Evolutionary conservation across 2,888 invertebrate species (phyloP).

Genomic region (Ochlodes sylvanus): DNA sequence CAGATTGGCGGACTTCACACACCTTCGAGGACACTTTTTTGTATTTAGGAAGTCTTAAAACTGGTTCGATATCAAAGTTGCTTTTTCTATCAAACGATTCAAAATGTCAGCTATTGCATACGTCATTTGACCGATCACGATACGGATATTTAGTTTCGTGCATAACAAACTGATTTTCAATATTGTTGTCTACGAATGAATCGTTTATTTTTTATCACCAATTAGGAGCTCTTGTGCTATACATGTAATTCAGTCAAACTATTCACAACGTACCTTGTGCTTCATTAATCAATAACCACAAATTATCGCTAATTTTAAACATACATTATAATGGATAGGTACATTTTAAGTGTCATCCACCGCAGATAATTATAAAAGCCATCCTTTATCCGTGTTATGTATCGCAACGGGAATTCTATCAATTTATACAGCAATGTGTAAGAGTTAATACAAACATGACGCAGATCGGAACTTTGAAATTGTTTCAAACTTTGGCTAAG

Average conservation of each 20-base stretch:
- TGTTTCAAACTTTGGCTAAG: conserved; percentile 22
- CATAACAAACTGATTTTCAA: conserved; percentile 23
- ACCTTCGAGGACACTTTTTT: too few relatives aligned
- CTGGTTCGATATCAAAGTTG: not conserved
- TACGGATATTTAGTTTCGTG: conserved; percentile 39
- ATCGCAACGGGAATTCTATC: conserved; percentile 9
- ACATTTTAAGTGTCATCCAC: not conserved
- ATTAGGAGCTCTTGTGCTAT: too few relatives aligned
- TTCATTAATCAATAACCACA: too few relatives aligned
- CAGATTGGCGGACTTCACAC: too few relatives aligned
- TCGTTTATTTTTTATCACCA: not conserved
- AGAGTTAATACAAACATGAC: conserved; percentile 26
- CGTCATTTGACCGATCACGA: conserved; percentile 73
- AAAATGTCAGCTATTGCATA: conserved; percentile 67
- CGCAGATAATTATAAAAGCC: not conserved
- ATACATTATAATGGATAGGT: too few relatives aligned
- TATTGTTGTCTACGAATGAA: not conserved
- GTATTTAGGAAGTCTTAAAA: not conserved
- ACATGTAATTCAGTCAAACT: too few relatives aligned
- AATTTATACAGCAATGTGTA: conserved; percentile 9
- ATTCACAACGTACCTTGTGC: too few relatives aligned
- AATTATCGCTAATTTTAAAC: too few relatives aligned
- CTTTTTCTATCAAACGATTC: conserved; percentile 46
- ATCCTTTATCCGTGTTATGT: not conserved
- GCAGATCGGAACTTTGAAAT: conserved; percentile 13